Evolutionary conservation across 1,140 invertebrate species (phyloP), one percentile per base, ranked within the genome.

Genomic region (Hyles vespertilio): DNA sequence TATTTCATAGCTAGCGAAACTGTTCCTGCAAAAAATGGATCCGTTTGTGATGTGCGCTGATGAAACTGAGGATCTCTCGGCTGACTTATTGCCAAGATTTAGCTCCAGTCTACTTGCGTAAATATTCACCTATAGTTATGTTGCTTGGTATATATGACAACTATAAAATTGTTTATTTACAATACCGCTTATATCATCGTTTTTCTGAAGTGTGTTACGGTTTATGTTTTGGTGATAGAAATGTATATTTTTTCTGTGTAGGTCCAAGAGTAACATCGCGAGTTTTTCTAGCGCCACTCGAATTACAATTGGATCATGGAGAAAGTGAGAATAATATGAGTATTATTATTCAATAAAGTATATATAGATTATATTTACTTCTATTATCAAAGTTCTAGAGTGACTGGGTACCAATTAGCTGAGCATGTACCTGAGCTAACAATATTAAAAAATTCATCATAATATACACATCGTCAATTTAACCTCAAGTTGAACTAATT

Each of bases 21-120:
- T 78, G n/a, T 77, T 91, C 50, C 65, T 81, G n/a, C 59, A 62
- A 32, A 72, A 79, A 22, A 59, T 89, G 51, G 78, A 90, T 53
- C 74, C 71, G 0, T 78, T 88, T 36, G 63, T 79, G 32, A 61
- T 59, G 32, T 55, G 53, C 22, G 22, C 22, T 10, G 52, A 60
- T 12, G 62, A 73, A 6, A 32, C 12, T 45, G 51, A 67, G 7
- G 34, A 56, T 1, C 7, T 58, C 4, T 55, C 69, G 11, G 62
- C 63, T n/a, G 72, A 77, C 47, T 22, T 65, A 2, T 12, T 68
- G 46, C 63, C 66, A 5, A 61, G 67, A 54, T 78, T 65, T 51
- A 75, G 69, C 44, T 80, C 76, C 1, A 70, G 65, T 61, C 59
- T 78, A n/a, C 50, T 77, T 7, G 61, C 63, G 76, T 79, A 69